phyloP scores from a whole-genome alignment of 2,797 vertebrate genomes.

The Danio aesculapii region DNA sequence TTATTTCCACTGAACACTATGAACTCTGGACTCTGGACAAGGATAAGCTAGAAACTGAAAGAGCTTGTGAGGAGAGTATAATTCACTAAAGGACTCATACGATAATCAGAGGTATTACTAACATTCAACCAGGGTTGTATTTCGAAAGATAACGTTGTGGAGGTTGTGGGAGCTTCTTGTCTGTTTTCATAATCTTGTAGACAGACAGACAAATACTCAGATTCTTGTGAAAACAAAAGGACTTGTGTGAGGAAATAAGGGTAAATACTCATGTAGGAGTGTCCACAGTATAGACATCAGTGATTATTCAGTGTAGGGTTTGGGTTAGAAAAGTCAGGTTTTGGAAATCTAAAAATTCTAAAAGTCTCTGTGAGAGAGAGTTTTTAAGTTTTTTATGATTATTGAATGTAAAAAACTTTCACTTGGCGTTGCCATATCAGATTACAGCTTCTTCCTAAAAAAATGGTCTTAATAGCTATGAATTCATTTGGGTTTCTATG shows the following conservation, averaged over 20 bases:
- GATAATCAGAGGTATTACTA: background rate
- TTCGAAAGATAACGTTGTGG: background rate
- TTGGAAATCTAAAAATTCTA: background rate
- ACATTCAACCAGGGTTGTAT: background rate
- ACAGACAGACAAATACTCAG: conserved; percentile 1
- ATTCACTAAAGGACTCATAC: background rate
- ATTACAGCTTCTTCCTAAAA: background rate
- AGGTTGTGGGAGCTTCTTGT: background rate
- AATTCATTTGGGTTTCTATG: background rate
- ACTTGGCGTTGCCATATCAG: background rate
- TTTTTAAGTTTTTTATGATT: background rate
- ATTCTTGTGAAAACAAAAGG: background rate
- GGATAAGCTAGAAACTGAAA: background rate
- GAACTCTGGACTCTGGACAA: background rate
- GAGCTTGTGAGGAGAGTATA: background rate
- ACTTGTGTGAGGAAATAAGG: background rate
- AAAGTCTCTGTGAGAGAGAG: background rate
- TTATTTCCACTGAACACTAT: conserved; percentile 12
- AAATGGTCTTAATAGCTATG: background rate
- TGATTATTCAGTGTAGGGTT: background rate
- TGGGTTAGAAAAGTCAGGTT: background rate
- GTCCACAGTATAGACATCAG: background rate
- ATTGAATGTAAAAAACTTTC: conserved; percentile 3
- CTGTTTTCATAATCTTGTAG: background rate
- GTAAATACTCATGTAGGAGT: background rate